These are phyloP conservation scores for Beris chalybata DNA, from an alignment of 2,888 invertebrate species.

Conservation along the genomic window DNA sequence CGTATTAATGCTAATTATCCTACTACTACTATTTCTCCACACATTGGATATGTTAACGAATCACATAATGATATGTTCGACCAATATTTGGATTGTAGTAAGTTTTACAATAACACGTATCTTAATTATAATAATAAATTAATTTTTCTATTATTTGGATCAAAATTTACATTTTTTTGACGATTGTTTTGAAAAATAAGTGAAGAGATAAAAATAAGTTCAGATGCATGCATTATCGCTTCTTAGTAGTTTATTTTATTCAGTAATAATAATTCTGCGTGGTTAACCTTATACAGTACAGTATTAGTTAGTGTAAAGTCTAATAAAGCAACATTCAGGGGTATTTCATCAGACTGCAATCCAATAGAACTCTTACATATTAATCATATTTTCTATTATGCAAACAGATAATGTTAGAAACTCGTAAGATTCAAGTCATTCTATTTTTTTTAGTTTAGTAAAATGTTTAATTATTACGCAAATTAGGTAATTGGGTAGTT, in stretches of 20 bases:
- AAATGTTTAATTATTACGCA: no score
- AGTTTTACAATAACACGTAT: conserved; percentile 42
- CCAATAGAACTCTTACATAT: no score
- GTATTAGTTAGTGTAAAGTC: no score
- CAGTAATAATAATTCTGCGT: not conserved
- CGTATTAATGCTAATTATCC: conserved; percentile 24
- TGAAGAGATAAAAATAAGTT: conserved; percentile 4
- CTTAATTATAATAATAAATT: not conserved
- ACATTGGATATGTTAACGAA: conserved; percentile 33
- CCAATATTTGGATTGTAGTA: conserved; percentile 54
- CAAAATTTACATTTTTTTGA: not conserved
- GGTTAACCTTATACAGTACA: conserved; percentile 23
- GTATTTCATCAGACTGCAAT: no score
- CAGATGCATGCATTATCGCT: conserved; percentile 15
- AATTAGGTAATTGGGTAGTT: no score
- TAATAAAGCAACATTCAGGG: no score
- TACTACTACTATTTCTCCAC: conserved; percentile 28
- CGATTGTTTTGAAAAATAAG: not conserved
- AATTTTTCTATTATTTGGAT: not conserved
- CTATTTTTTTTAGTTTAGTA: no score
- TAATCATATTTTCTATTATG: no score
- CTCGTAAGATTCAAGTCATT: no score
- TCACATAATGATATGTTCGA: conserved; percentile 44
- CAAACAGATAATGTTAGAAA: no score
- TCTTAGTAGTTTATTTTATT: not conserved